Conservation (phyloP, 1,140 invertebrate genomes). For the Lordiphosa mommai region DNA sequence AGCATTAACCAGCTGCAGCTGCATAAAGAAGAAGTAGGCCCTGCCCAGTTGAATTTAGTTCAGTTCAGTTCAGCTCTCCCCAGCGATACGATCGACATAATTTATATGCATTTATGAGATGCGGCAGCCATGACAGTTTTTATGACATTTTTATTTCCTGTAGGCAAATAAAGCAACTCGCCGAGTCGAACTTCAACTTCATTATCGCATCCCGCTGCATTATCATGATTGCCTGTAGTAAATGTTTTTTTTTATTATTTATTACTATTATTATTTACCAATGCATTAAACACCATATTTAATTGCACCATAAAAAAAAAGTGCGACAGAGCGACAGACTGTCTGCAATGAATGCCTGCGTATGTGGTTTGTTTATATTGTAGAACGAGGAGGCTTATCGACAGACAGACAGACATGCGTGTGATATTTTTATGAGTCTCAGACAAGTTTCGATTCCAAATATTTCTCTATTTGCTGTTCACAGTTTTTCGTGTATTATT, state of each 20-base stretch:
- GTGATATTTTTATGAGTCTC: conserved; percentile 70
- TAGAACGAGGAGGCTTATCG: conserved; percentile 70
- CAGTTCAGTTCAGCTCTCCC: neutral
- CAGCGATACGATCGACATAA: conserved; percentile 33
- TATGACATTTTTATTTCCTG: conserved; percentile 71
- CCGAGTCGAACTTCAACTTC: conserved; percentile 53
- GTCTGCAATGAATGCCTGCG: conserved; percentile 20
- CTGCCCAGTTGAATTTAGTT: neutral
- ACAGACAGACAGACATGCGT: conserved; percentile 62
- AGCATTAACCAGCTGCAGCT: conserved; percentile 41
- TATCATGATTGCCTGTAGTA: conserved; percentile 63
- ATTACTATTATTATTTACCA: conserved; percentile 66
- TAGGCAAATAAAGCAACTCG: conserved; percentile 54
- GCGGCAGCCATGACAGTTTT: conserved; percentile 53
- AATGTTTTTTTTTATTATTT: conserved; percentile 51
- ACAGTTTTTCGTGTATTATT: conserved; percentile 73
- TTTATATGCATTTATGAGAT: conserved; percentile 59
- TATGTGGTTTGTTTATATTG: conserved; percentile 52
- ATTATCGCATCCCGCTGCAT: conserved; percentile 45
- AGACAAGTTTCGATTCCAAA: neutral
- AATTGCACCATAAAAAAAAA: conserved; percentile 58
- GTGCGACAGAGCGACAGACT: conserved; percentile 16
- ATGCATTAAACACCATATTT: conserved; percentile 76
- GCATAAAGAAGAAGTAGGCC: conserved; percentile 18
- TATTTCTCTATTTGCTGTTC: conserved; percentile 55